Evolutionary conservation across 2,797 vertebrate species (phyloP).

Genomic region (Dryobates pubescens): DNA sequence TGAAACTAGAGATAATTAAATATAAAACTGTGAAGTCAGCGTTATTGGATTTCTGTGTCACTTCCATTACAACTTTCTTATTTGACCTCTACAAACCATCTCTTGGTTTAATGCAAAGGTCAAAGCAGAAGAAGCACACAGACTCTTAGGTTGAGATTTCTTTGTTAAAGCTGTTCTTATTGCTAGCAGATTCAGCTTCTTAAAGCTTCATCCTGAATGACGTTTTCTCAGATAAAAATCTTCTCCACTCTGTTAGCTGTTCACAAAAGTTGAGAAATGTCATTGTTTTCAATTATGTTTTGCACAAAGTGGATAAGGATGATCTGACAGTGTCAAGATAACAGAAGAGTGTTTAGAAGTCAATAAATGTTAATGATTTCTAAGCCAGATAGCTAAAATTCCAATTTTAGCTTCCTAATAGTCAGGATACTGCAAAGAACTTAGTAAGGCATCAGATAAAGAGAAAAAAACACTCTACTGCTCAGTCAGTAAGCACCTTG

Average conservation of each 20-base stretch:
- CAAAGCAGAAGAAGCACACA: neutral
- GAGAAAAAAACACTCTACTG: neutral
- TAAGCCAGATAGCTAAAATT: slow-evolving; percentile 37
- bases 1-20: neutral
- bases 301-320: neutral
- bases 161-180: neutral
- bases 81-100: neutral
- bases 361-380: slow-evolving; percentile 56
- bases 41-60: neutral
- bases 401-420: slow-evolving; percentile 32
- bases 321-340: slow-evolving; percentile 44
- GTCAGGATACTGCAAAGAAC: neutral
- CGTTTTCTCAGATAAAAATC: slow-evolving; percentile 36
- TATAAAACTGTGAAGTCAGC: neutral
- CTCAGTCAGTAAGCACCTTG: slow-evolving; percentile 17
- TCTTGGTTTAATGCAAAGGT: neutral
- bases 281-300: slow-evolving; percentile 57
- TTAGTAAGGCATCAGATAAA: slow-evolving; percentile 25
- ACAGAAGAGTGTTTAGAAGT: slow-evolving; percentile 23
- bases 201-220: slow-evolving; percentile 2
- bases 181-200: neutral
- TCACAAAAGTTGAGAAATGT: slow-evolving; percentile 16
- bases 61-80: neutral
- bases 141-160: neutral
- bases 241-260: slow-evolving; percentile 17